Evolutionary conservation across 2,797 vertebrate species (phyloP).

Genomic region (Pipistrellus kuhlii): DNA sequence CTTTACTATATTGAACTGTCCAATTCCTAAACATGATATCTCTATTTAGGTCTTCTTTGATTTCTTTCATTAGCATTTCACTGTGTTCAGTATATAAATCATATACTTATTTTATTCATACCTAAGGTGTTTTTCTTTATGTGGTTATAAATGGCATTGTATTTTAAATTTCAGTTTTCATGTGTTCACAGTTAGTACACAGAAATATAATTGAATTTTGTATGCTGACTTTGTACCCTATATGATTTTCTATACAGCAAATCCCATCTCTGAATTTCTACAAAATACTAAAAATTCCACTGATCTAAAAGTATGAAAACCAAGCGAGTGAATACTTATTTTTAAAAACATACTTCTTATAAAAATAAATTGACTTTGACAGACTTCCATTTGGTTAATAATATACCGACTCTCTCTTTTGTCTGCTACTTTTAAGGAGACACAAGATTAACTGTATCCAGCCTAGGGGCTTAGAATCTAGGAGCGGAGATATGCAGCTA

Average conservation of each 20-base stretch:
- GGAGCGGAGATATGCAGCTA: neutral
- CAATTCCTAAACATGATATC: neutral
- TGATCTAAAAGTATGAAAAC: neutral
- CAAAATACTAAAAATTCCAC: neutral
- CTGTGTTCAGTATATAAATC: neutral
- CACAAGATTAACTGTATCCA: neutral
- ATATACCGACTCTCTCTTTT: neutral
- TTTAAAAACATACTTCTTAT: slow-evolving; percentile 22
- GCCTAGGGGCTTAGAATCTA: neutral
- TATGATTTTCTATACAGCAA: neutral
- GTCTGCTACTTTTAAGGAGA: neutral
- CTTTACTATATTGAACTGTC: slow-evolving; percentile 3
- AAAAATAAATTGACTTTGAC: slow-evolving; percentile 44
- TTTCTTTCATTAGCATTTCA: slow-evolving; percentile 39
- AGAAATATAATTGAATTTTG: neutral
- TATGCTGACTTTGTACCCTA: neutral
- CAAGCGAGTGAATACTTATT: neutral
- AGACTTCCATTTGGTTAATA: neutral
- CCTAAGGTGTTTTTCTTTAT: neutral
- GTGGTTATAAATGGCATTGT: neutral
- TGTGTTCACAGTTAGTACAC: neutral
- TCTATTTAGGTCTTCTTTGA: neutral
- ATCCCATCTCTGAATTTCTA: slow-evolving; percentile 28
- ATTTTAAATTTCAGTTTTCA: slow-evolving; percentile 14
- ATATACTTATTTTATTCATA: neutral